Percentiles rank a stretch among this genome's conserved stretches.
Conservation (phyloP, 2,797 vertebrate species). For the Hephaestus fuliginosus region DNA sequence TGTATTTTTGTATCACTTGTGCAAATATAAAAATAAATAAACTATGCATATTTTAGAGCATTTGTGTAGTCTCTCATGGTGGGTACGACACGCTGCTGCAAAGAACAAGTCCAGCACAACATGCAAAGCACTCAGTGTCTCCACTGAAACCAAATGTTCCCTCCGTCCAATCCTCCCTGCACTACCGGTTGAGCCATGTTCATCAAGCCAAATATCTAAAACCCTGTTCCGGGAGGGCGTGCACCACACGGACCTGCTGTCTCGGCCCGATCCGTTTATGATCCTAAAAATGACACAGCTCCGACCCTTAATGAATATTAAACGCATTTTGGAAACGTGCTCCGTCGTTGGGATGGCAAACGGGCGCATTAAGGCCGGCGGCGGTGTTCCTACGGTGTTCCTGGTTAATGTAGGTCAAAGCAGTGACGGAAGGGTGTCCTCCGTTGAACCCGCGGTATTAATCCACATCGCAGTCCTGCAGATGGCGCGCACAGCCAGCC, state of each 20-base stretch:
- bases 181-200: conserved; percentile 54
- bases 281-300: conserved; percentile 19
- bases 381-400: conserved; percentile 62
- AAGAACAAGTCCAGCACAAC: conserved; percentile 25
- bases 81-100: conserved; percentile 2
- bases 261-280: not conserved
- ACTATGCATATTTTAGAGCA: conserved; percentile 17
- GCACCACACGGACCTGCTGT: conserved; percentile 7
- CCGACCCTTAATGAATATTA: conserved; percentile 21
- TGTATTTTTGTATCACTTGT: not conserved
- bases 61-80: not conserved
- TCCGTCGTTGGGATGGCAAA: conserved; percentile 18
- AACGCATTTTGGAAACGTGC: conserved; percentile 27
- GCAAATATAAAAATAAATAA: conserved; percentile 15
- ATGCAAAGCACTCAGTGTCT: conserved; percentile 31
- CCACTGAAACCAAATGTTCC: conserved; percentile 61
- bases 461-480: conserved; percentile 76
- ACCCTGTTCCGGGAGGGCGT: conserved; percentile 45
- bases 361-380: conserved; percentile 58
- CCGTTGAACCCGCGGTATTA: conserved; percentile 80
- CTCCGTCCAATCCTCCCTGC: conserved; percentile 59
- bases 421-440: conserved; percentile 85
- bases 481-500: conserved; percentile 78
- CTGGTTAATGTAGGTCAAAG: conserved; percentile 84
- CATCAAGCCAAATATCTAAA: conserved; percentile 41